Evolutionary conservation across 2,113 vertebrate genomes (phyloP).

Genomic region (Paramormyrops kingsleyae): DNA sequence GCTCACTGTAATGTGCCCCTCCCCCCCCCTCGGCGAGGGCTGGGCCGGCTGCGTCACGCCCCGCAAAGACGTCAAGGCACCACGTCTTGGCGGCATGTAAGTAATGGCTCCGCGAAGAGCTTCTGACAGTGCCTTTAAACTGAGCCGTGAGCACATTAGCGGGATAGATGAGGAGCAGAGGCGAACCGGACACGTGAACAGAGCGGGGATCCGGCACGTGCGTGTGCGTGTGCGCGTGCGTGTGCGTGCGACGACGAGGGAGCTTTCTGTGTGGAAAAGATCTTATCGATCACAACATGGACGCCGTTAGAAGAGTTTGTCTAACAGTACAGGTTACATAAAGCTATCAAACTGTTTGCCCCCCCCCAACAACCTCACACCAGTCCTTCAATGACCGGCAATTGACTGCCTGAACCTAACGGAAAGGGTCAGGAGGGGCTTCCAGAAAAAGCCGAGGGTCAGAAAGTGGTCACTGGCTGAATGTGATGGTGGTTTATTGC

Average conservation of each 20-base stretch:
- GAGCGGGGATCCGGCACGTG: not conserved
- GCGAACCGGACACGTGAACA: not conserved
- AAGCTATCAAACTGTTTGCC: too few relatives aligned
- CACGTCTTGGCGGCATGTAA: slow-evolving; percentile 67
- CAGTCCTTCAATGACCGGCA: slow-evolving; percentile 69
- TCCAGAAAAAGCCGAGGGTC: slow-evolving; percentile 74
- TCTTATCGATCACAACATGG: not conserved
- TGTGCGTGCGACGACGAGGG: too few relatives aligned
- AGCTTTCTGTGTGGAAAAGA: not conserved
- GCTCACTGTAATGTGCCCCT: slow-evolving; percentile 65
- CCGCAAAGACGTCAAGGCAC: slow-evolving; percentile 57
- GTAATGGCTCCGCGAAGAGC: slow-evolving; percentile 77
- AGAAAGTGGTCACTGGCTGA: slow-evolving; percentile 81
- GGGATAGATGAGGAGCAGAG: not conserved
- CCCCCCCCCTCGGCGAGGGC: slow-evolving; percentile 59
- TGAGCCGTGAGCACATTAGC: slow-evolving; percentile 60
- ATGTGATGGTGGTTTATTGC: slow-evolving; percentile 74
- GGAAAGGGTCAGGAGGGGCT: slow-evolving; percentile 78
- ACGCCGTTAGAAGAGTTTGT: not conserved
- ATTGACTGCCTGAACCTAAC: slow-evolving; percentile 90
- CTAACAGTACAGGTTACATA: not conserved
- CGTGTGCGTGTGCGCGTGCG: not conserved
- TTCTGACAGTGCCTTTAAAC: slow-evolving; percentile 82
- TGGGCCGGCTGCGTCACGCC: slow-evolving; percentile 67
- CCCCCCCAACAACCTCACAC: slow-evolving; percentile 4